A percentile compares a stretch with the other conserved stretches of the same genome.
Conservation (phyloP, 2,797 vertebrate genomes). For the Podargus strigoides region DNA sequence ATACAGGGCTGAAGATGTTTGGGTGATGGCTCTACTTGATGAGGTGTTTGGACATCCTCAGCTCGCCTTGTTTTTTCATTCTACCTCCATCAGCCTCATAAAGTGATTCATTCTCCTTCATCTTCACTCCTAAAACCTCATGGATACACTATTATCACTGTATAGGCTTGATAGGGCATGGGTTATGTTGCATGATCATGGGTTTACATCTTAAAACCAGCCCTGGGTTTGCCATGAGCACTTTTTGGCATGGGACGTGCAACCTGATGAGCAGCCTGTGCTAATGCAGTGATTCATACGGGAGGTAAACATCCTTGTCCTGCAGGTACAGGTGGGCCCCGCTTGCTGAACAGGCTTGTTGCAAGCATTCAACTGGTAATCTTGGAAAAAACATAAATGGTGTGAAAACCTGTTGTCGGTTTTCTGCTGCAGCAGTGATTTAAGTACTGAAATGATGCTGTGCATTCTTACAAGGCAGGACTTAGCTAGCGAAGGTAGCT, state of each 20-base stretch:
- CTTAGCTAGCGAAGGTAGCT: not conserved
- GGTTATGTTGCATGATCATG: rapidly evolving
- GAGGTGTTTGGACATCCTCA: not conserved
- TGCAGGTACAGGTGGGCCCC: rapidly evolving
- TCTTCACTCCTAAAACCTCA: not conserved
- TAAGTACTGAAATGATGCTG: not conserved
- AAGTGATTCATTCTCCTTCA: not conserved
- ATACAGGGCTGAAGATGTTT: rapidly evolving
- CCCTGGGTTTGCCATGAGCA: not conserved
- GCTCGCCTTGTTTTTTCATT: not conserved
- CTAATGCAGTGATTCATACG: rapidly evolving
- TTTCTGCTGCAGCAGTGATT: not conserved
- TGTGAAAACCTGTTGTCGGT: rapidly evolving
- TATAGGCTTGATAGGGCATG: rapidly evolving
- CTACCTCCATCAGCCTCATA: not conserved
- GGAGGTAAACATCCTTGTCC: not conserved
- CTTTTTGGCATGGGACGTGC: not conserved
- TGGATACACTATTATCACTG: rapidly evolving
- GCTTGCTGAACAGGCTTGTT: not conserved
- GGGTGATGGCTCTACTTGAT: not conserved
- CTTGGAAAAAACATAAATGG: not conserved
- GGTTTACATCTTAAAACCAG: rapidly evolving
- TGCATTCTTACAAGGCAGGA: not conserved
- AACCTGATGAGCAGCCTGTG: not conserved
- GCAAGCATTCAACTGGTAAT: not conserved